A percentile compares a stretch with the other conserved stretches of the same genome.
phyloP scores from a whole-genome alignment of 2,113 vertebrate species.

The Scalopus aquaticus region DNA sequence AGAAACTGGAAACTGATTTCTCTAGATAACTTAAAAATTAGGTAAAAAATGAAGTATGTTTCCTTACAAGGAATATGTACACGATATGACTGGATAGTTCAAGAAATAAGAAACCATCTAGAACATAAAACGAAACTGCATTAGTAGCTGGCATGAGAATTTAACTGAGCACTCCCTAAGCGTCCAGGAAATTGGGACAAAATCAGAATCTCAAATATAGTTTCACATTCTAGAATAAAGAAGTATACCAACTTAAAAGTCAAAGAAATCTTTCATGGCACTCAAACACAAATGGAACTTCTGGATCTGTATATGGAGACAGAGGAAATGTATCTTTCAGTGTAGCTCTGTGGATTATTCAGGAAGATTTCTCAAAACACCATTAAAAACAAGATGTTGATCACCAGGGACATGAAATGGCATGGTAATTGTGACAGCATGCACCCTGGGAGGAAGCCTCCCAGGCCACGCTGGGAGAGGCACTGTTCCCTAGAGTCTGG shows the following conservation, averaged over 20 bases:
- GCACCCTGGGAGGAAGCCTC: too few species aligned
- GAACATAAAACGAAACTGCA: not conserved
- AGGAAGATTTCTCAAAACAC: not conserved
- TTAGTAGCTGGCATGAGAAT: not conserved
- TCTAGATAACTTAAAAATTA: not conserved
- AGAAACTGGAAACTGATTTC: not conserved
- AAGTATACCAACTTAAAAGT: not conserved
- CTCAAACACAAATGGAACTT: too few species aligned
- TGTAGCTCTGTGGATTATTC: accelerated
- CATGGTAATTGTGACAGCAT: not conserved
- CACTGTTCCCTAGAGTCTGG: too few species aligned
- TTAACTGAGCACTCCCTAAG: not conserved
- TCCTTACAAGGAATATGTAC: not conserved
- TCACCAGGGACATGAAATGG: not conserved
- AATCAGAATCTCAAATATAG: not conserved
- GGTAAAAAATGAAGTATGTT: not conserved
- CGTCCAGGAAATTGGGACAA: not conserved
- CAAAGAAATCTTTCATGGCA: not conserved
- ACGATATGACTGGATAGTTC: not conserved
- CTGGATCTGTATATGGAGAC: not conserved
- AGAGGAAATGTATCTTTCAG: not conserved
- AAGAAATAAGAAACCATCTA: not conserved
- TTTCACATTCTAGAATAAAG: not conserved
- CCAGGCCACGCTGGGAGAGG: not conserved
- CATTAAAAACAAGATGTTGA: not conserved